These are phyloP conservation scores for Euspilapteryx auroguttella DNA, from an alignment of 2,888 invertebrate species.

Conservation along the genomic window DNA sequence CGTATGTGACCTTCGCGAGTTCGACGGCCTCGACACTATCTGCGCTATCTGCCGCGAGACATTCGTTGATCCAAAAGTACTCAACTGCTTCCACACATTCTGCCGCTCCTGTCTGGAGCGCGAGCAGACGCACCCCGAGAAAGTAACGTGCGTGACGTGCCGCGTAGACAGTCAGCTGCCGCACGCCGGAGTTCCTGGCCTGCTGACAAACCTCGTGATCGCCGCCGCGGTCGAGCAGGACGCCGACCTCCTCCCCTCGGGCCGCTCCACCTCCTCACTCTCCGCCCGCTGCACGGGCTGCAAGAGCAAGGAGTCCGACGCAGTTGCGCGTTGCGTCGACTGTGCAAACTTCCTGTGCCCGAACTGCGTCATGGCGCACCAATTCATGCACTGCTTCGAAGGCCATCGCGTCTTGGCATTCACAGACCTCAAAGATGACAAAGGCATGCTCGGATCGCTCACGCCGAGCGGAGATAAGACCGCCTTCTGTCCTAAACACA, in stretches of 20 bases:
- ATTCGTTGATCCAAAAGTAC: slow-evolving; percentile 72
- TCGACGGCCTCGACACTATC: slow-evolving; percentile 62
- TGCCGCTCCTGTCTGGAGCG: slow-evolving; percentile 82
- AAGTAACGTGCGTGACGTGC: slow-evolving; percentile 73
- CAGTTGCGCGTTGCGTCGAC: slow-evolving; percentile 94
- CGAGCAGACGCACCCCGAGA: slow-evolving; percentile 67
- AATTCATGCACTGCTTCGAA: slow-evolving; percentile 98
- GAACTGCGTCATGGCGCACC: slow-evolving; percentile 98
- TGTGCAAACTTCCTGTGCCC: slow-evolving; percentile 95
- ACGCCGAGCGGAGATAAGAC: slow-evolving; percentile 64
- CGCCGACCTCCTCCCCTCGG: slow-evolving; percentile 48
- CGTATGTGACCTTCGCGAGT: slow-evolving; percentile 73
- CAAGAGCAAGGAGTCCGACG: slow-evolving; percentile 92
- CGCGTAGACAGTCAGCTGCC: slow-evolving; percentile 57
- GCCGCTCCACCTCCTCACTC: slow-evolving; percentile 44
- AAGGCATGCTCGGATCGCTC: slow-evolving; percentile 51
- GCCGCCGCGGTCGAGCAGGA: slow-evolving; percentile 59
- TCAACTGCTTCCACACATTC: slow-evolving; percentile 83
- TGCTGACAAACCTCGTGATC: slow-evolving; percentile 67
- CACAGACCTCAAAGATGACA: slow-evolving; percentile 65
- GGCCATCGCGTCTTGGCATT: slow-evolving; percentile 88
- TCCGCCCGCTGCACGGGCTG: slow-evolving; percentile 89
- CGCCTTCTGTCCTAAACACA: slow-evolving; percentile 85
- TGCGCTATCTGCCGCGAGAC: slow-evolving; percentile 78
- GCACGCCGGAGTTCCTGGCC: slow-evolving; percentile 63